These are phyloP conservation scores for Equus przewalskii DNA, from an alignment of 2,113 vertebrate species.

Conservation along the genomic window DNA sequence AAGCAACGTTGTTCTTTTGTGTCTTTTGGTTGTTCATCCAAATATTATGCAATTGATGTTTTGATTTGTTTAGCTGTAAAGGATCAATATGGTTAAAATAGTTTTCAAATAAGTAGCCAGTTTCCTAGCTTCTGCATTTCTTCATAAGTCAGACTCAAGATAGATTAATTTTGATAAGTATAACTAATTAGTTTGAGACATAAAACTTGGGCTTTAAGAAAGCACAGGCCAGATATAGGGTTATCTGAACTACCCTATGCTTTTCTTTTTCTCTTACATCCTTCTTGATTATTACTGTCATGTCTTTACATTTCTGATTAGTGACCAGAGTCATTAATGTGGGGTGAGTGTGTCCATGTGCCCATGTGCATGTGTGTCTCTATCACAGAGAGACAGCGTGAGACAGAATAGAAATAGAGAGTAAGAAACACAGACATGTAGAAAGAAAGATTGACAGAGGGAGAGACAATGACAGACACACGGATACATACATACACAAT, in stretches of 20 bases:
- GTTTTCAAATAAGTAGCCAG: not conserved
- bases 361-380: accelerated
- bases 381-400: not conserved
- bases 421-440: not conserved
- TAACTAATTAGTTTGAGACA: not conserved
- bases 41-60: not conserved
- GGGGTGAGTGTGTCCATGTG: not conserved
- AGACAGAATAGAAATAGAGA: not conserved
- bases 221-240: not conserved
- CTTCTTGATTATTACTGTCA: not conserved
- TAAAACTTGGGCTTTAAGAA: not conserved
- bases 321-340: not conserved
- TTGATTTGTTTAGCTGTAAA: not conserved
- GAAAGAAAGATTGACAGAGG: not conserved
- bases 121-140: not conserved
- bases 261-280: not conserved
- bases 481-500: too few relatives aligned
- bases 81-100: not conserved
- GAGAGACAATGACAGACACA: not conserved
- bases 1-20: not conserved
- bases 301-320: not conserved
- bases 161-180: not conserved
- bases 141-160: not conserved
- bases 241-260: not conserved
- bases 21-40: not conserved